These are phyloP conservation scores for Drosophila ananassae DNA, from an alignment of 1,140 invertebrate genomes.

Conservation along the genomic window DNA sequence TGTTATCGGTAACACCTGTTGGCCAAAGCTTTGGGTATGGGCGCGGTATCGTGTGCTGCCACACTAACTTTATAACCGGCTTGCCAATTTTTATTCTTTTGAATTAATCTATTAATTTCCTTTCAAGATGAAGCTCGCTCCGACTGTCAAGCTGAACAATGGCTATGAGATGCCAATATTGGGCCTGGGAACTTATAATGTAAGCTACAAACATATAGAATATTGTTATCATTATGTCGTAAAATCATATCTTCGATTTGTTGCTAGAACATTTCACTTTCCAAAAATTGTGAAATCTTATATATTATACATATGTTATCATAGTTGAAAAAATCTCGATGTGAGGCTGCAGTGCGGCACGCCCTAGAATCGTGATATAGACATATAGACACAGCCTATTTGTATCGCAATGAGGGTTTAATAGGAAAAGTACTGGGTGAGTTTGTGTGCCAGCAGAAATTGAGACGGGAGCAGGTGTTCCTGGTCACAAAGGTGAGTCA, in stretches of 20 bases:
- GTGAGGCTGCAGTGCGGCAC: constrained; percentile 48
- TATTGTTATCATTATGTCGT: not conserved
- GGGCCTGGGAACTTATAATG: constrained; percentile 88
- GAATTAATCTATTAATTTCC: not conserved
- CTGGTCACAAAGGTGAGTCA: constrained; percentile 86
- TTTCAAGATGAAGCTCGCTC: constrained; percentile 65
- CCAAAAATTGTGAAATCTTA: constrained; percentile 19
- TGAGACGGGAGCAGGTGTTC: constrained; percentile 88
- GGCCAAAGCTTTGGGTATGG: not conserved
- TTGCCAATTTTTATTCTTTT: not conserved
- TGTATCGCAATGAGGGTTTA: constrained; percentile 88
- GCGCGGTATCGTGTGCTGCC: not conserved
- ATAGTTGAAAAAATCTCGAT: constrained; percentile 54
- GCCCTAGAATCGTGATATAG: constrained; percentile 90
- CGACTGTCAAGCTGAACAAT: constrained; percentile 85
- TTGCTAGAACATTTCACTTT: constrained; percentile 16
- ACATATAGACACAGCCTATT: constrained; percentile 90
- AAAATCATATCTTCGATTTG: not conserved
- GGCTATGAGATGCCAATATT: constrained; percentile 87
- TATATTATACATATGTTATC: constrained; percentile 17
- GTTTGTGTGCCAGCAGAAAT: constrained; percentile 86
- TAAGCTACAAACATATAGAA: constrained; percentile 62
- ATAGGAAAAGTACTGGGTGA: constrained; percentile 88
- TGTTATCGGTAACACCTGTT: not conserved
- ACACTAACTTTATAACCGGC: constrained; percentile 13